Base-by-base conservation (phyloP, 2,888 invertebrate genomes). In the Dryocosmus kuriphilus region DNA sequence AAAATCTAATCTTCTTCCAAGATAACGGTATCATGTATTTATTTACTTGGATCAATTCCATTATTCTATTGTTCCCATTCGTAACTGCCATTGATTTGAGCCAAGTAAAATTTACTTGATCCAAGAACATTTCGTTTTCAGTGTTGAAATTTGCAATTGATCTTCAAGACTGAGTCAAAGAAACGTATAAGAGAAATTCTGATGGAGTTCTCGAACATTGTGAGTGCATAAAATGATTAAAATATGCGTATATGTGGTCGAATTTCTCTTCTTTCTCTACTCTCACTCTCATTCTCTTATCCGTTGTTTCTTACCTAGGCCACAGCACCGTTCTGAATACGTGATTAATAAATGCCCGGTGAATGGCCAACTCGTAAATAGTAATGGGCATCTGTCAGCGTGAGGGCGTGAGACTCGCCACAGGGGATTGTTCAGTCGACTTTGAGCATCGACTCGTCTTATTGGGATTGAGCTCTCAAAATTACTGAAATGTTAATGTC, bases 341-440 rank as follows among this genome's bases (percentile, higher is more conserved):
- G 76, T 71, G 65, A 71, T 55, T 76, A 80, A 80, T 75, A 76
- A 79, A 75, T 73, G 80, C 62, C 19, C 62, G 61, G 74, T 60
- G 61, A 57, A 74, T 74, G 60, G 74, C 35, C 74, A 60, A 86
- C 85, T 86, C 85, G 87, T 87, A 86, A 86, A 87, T 87, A 87
- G 85, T 83, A 84, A 83, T 83, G 82, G 84, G 80, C 79, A 82
- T 85, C 81, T 78, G 82, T 83, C 80, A 81, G 81, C 80, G 85
- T 83, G 88, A 84, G 87, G 87, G 88, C 87, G 88, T 87, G 88
- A 84, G 87, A 88, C 82, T 84, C 83, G 81, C 83, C 84, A 83
- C 81, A 81, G 84, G 85, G 84, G 78, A 80, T 79, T 76, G 62
- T 62, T 30, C 41, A 27, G 46, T 71, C 71, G 71, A 71, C 51